phyloP scores from a whole-genome alignment of 2,888 invertebrate genomes.

The Drosophila stalkeri region DNA sequence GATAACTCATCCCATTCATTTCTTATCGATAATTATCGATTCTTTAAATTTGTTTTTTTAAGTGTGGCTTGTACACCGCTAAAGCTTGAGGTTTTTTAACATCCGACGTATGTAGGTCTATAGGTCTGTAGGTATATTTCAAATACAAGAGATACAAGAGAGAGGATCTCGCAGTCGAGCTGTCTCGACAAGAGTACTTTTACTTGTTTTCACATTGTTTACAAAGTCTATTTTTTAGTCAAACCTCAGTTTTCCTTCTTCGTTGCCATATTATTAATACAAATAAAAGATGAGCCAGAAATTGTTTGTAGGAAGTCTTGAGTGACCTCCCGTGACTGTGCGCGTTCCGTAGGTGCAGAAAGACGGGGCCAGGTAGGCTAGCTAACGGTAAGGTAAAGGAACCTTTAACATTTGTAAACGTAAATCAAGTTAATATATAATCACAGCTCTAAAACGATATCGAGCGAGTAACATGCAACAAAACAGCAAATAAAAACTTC shows the following conservation, averaged over 20 bases:
- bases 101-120: no score
- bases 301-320: constrained; percentile 51
- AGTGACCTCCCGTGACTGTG: constrained; percentile 57
- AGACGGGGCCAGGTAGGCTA: neutral
- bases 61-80: no score
- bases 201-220: no score
- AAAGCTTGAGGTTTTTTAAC: no score
- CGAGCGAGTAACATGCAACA: constrained; percentile 61
- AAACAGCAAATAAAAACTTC: constrained; percentile 17
- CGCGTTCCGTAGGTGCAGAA: constrained; percentile 52
- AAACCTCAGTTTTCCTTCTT: neutral
- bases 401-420: constrained; percentile 57
- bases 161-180: no score
- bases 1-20: no score
- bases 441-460: constrained; percentile 74
- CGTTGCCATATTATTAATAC: constrained; percentile 68
- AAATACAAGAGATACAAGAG: no score
- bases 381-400: constrained; percentile 18
- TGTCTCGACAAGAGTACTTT: no score
- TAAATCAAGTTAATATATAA: constrained; percentile 77
- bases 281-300: constrained; percentile 71
- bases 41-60: no score
- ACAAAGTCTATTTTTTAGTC: neutral
- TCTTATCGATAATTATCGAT: no score
- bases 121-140: no score